Evolutionary conservation across 37 sponge, comb jelly and placozoan genomes (phyloP).

Genomic region (Tethya wilhelma): DNA sequence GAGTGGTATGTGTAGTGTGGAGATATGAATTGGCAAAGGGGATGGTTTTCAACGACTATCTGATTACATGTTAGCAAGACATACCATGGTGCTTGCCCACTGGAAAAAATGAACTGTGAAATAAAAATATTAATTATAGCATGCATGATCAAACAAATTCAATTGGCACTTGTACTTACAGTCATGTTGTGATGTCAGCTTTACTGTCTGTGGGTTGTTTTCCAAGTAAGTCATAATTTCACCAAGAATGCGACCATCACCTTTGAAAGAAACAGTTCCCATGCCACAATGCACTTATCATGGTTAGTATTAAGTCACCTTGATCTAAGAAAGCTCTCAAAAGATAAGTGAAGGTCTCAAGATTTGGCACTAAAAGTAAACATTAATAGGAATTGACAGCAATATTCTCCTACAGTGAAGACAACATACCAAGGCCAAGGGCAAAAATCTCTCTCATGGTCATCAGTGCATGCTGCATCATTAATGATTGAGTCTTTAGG

Average conservation of each 20-base stretch:
- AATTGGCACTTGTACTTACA: too few relatives aligned
- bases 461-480: not conserved
- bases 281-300: not conserved
- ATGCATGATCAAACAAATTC: too few relatives aligned
- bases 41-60: too few relatives aligned
- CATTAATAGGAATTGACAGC: not conserved
- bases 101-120: too few relatives aligned
- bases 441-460: constrained; percentile 55
- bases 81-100: too few relatives aligned
- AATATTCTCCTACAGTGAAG: not conserved
- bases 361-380: constrained; percentile 36
- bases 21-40: too few relatives aligned
- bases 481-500: not conserved
- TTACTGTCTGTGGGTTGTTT: constrained; percentile 37
- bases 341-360: constrained; percentile 42
- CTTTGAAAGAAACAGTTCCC: constrained; percentile 20
- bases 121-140: too few relatives aligned
- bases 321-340: not conserved
- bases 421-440: constrained; percentile 52
- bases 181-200: constrained; percentile 26
- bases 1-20: too few relatives aligned
- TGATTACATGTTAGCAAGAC: too few relatives aligned
- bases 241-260: constrained; percentile 34
- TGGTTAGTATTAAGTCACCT: not conserved
- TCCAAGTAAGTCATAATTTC: constrained; percentile 57